A percentile compares a stretch with the other conserved stretches of the same genome.
These are phyloP conservation scores for Trichonephila inaurata DNA, from an alignment of 1,140 invertebrate species.

Conservation along the genomic window DNA sequence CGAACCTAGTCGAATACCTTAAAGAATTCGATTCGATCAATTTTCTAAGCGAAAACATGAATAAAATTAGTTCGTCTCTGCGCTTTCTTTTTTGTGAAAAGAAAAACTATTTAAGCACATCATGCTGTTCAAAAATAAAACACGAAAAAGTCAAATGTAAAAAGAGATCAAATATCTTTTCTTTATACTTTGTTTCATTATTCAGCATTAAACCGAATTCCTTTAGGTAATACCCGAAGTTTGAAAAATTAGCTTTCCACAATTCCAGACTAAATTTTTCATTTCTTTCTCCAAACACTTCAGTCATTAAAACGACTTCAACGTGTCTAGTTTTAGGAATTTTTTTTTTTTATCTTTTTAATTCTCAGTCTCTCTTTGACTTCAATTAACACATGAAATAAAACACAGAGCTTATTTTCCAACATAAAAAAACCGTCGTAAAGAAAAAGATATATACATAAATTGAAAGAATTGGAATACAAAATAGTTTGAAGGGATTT, in stretches of 20 bases:
- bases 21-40: no score
- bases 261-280: background rate
- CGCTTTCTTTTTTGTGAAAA: background rate
- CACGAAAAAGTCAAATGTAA: background rate
- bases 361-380: background rate
- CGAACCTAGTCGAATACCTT: no score
- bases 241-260: background rate
- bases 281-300: background rate
- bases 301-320: background rate
- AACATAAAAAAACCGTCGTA: background rate
- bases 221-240: background rate
- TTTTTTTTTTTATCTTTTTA: background rate
- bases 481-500: background rate
- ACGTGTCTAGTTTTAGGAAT: background rate
- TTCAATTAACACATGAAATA: constrained; percentile 30
- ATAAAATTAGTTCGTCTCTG: no score
- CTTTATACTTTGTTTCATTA: background rate
- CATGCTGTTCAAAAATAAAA: background rate
- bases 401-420: constrained; percentile 13
- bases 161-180: no score
- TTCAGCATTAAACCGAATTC: background rate
- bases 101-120: background rate
- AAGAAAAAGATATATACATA: background rate
- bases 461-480: background rate
- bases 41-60: no score